phyloP scores from a whole-genome alignment of 2,797 vertebrate species.

The Anisognathus igniventris region DNA sequence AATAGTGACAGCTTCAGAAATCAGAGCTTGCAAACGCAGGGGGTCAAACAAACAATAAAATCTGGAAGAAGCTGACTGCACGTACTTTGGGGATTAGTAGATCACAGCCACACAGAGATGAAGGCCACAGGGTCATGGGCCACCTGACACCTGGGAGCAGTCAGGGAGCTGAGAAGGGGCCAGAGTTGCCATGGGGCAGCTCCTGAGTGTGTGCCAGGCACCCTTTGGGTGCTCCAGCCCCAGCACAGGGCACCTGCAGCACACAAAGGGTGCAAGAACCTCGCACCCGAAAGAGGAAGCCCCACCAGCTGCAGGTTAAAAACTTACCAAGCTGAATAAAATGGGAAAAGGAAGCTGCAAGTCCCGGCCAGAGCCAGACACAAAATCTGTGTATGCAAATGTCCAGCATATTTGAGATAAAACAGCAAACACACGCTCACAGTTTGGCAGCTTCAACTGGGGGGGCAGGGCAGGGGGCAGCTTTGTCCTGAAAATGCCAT shows the following conservation, averaged over 20 bases:
- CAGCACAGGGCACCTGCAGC: background rate
- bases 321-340: background rate
- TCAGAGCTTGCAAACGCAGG: background rate
- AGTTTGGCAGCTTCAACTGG: background rate
- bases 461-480: background rate
- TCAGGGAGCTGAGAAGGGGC: background rate
- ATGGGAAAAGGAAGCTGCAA: slow-evolving; percentile 34
- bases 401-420: fast-evolving
- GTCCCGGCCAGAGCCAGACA: background rate
- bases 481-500: background rate
- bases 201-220: fast-evolving
- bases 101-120: background rate
- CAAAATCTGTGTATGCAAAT: background rate
- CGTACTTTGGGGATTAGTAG: background rate
- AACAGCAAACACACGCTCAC: fast-evolving
- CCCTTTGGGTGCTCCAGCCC: background rate
- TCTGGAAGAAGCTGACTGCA: background rate
- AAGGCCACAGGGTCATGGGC: background rate
- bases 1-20: background rate
- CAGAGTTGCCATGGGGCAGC: background rate
- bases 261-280: background rate
- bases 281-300: slow-evolving; percentile 12
- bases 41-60: background rate
- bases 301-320: background rate
- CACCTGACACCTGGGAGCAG: fast-evolving